These are phyloP conservation scores for Panthera tigris DNA, from an alignment of 2,113 vertebrate species.

Conservation along the genomic window DNA sequence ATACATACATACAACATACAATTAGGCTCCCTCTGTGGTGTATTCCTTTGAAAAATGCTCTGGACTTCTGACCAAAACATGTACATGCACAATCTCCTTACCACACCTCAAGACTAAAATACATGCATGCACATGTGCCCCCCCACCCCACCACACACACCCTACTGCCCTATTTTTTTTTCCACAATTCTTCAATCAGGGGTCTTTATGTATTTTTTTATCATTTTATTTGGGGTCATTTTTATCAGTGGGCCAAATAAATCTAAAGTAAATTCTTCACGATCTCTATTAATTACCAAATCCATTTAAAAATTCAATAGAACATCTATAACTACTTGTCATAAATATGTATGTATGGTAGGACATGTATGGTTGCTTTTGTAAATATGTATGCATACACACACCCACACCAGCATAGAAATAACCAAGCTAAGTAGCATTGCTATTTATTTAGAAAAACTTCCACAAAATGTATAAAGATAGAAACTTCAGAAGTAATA, in stretches of 20 bases:
- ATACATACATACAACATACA: neutral
- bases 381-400: neutral
- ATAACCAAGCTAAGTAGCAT: neutral
- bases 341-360: neutral
- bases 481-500: neutral
- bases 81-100: neutral
- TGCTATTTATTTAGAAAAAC: neutral
- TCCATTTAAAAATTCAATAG: neutral
- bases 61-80: neutral
- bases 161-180: neutral
- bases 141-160: neutral
- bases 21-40: neutral
- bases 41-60: neutral
- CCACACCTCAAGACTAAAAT: no score
- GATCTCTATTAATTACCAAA: neutral
- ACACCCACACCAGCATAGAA: neutral
- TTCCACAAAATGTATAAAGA: neutral
- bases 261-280: neutral
- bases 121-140: neutral
- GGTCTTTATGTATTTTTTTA: neutral
- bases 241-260: slow-evolving; percentile 20
- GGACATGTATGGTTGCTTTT: neutral
- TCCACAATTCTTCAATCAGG: neutral
- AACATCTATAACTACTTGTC: neutral
- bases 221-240: neutral